These are phyloP conservation scores for Ganaspis sp. DNA, from an alignment of 1,140 invertebrate species.

Conservation along the genomic window DNA sequence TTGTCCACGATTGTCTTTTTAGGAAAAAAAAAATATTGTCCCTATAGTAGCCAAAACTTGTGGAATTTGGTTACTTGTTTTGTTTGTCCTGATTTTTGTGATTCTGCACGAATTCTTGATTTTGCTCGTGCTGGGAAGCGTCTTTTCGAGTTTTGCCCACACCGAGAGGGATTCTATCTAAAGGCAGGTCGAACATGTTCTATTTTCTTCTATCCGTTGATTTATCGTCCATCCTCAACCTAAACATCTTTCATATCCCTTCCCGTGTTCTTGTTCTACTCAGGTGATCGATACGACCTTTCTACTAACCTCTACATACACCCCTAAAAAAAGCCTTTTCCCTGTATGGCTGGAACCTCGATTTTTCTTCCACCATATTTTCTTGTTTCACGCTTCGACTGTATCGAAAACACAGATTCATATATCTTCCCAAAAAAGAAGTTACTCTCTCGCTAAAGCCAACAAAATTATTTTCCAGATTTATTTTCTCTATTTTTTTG, in stretches of 20 bases:
- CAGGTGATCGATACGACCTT: constrained; percentile 28
- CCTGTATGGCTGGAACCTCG: not conserved
- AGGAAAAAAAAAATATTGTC: too few relatives aligned
- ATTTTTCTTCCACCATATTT: constrained; percentile 26
- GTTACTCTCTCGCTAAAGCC: not conserved
- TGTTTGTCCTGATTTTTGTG: not conserved
- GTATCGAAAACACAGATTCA: constrained; percentile 22
- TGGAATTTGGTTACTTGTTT: not conserved
- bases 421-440: constrained; percentile 6
- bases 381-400: constrained; percentile 23
- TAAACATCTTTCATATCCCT: constrained; percentile 19
- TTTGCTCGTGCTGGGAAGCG: not conserved
- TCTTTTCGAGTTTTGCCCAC: not conserved
- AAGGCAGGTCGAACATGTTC: constrained; percentile 13
- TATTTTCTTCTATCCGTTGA: constrained; percentile 30
- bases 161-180: constrained; percentile 16
- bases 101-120: not conserved
- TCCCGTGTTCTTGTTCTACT: not conserved
- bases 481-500: not conserved
- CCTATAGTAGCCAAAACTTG: not conserved
- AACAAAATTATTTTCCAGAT: constrained; percentile 21
- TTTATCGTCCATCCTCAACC: constrained; percentile 23
- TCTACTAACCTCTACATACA: not conserved
- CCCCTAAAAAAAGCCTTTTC: constrained; percentile 3
- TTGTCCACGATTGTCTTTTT: too few relatives aligned